Evolutionary conservation across 2,113 vertebrate species (phyloP).

Genomic region (Paracanthobrama guichenoti): DNA sequence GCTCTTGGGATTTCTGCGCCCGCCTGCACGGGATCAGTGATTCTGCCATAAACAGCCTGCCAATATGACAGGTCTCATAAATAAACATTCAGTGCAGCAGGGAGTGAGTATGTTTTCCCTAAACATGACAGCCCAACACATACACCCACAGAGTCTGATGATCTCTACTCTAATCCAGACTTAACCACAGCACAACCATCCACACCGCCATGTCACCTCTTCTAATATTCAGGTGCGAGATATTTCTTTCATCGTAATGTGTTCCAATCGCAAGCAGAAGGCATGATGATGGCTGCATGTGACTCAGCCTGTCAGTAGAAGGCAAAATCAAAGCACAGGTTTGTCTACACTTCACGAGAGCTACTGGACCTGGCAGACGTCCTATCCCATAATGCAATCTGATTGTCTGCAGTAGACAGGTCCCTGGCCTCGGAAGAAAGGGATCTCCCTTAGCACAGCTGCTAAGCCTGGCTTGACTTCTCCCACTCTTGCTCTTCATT

Average conservation of each 20-base stretch:
- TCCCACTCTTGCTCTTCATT: conserved; percentile 18
- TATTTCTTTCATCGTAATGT: conserved; percentile 28
- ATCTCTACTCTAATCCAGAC: conserved; percentile 50
- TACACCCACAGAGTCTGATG: conserved; percentile 39
- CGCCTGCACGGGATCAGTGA: conserved; percentile 39
- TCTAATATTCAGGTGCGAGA: conserved; percentile 12
- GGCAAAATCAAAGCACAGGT: conserved; percentile 52
- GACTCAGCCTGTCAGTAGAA: conserved; percentile 27
- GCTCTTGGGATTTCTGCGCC: conserved; percentile 20
- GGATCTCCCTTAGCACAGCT: conserved; percentile 49
- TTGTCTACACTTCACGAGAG: conserved; percentile 10
- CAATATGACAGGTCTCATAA: conserved; percentile 69
- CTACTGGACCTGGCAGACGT: conserved; percentile 46
- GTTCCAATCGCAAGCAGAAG: conserved; percentile 31
- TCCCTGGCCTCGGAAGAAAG: conserved; percentile 60
- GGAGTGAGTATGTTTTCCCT: conserved; percentile 55
- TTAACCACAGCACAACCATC: conserved; percentile 14
- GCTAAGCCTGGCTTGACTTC: conserved; percentile 50
- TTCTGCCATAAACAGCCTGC: conserved; percentile 51
- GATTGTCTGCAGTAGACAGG: conserved; percentile 57
- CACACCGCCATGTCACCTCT: neutral
- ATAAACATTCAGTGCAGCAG: conserved; percentile 63
- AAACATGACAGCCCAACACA: conserved; percentile 64
- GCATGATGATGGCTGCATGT: conserved; percentile 38
- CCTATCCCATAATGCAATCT: conserved; percentile 50